These are phyloP conservation scores for Lordiphosa collinella DNA, from an alignment of 1,140 invertebrate species.

Conservation along the genomic window DNA sequence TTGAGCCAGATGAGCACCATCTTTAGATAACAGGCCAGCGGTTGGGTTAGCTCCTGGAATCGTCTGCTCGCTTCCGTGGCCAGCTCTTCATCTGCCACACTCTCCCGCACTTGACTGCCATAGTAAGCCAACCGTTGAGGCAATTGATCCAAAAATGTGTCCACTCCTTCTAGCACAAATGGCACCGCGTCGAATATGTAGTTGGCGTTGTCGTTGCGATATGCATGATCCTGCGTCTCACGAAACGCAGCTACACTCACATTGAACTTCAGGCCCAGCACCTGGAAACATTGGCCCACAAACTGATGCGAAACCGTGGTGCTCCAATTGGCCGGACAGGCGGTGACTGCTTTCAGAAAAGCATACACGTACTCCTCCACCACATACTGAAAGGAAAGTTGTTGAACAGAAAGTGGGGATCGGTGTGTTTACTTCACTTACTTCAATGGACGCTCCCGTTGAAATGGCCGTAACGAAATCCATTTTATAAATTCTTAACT, in stretches of 20 bases:
- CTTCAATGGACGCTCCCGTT: conserved; percentile 18
- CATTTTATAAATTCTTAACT: conserved; percentile 17
- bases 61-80: not conserved
- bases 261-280: conserved; percentile 36
- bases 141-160: conserved; percentile 23
- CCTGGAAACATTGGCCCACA: conserved; percentile 46
- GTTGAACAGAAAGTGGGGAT: not conserved
- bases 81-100: not conserved
- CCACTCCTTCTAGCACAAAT: conserved; percentile 22
- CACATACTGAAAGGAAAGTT: not conserved
- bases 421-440: conserved; percentile 3
- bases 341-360: conserved; percentile 23
- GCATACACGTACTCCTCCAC: conserved; percentile 11
- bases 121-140: conserved; percentile 12
- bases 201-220: conserved; percentile 31
- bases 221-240: conserved; percentile 25
- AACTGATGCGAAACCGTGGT: conserved; percentile 32
- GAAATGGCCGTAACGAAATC: conserved; percentile 38
- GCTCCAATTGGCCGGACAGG: conserved; percentile 35
- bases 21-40: conserved; percentile 33
- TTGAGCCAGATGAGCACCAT: conserved; percentile 28
- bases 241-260: conserved; percentile 24
- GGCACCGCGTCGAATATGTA: conserved; percentile 33
- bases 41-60: conserved; percentile 28
- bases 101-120: not conserved